Evolutionary conservation across 2,113 vertebrate species (phyloP).

Genomic region (Balaenoptera acutorostrata): DNA sequence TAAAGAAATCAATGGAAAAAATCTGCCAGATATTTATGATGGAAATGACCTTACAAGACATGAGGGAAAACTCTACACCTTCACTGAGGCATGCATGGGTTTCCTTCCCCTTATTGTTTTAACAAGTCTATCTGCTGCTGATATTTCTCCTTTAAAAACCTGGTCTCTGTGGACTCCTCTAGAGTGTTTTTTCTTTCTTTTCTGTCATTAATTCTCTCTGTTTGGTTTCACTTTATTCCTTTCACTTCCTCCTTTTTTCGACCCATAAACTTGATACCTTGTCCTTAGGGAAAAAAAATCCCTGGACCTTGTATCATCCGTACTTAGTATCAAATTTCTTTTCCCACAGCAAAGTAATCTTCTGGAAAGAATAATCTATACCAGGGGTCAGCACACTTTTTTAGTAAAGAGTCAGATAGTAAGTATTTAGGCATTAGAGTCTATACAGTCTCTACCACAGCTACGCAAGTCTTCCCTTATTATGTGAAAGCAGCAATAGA

Average conservation of each 20-base stretch:
- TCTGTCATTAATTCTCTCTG: neutral
- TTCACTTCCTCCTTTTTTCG: neutral
- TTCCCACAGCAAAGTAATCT: neutral
- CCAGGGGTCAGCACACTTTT: neutral
- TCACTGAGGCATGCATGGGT: fast-evolving
- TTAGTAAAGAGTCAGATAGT: neutral
- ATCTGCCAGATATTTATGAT: neutral
- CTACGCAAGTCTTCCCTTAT: neutral
- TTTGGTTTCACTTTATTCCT: neutral
- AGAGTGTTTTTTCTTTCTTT: neutral
- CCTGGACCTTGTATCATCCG: neutral
- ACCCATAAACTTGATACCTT: neutral
- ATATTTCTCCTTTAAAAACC: neutral
- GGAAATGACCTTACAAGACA: neutral
- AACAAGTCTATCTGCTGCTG: neutral
- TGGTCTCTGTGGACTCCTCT: neutral
- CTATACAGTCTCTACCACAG: neutral
- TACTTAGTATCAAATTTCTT: neutral
- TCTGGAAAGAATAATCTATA: neutral
- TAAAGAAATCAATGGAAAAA: neutral
- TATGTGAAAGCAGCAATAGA: neutral
- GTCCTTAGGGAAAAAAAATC: neutral
- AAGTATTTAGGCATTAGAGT: neutral
- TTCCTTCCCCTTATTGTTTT: neutral
- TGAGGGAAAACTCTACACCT: neutral